Conservation (phyloP, 2,113 vertebrate species). For the Vireo altiloquus region DNA sequence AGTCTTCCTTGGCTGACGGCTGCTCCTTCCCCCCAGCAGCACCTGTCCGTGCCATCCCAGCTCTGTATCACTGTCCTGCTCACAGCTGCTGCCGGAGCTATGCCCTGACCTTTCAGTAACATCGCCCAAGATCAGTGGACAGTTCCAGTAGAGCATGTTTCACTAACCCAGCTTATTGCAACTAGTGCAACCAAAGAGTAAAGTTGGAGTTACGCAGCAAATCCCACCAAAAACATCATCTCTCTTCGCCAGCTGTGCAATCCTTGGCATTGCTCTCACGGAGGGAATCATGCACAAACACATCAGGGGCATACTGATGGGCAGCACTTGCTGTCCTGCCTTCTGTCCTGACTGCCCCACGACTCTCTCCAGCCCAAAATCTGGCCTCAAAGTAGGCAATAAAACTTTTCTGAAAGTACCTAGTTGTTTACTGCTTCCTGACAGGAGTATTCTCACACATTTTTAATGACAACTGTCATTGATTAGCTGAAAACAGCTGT, state of each 20-base stretch:
- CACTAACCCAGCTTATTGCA: neutral
- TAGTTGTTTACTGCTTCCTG: neutral
- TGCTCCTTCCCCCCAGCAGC: neutral
- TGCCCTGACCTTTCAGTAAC: neutral
- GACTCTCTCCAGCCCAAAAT: neutral
- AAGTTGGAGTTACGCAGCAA: neutral
- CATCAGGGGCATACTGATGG: neutral
- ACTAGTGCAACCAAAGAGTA: neutral
- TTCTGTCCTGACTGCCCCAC: neutral
- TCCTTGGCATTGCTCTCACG: accelerated
- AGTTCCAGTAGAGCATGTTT: neutral
- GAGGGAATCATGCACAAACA: neutral
- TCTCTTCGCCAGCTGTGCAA: neutral
- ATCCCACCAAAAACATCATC: neutral
- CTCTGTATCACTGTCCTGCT: neutral
- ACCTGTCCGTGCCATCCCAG: accelerated
- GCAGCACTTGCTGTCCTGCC: neutral
- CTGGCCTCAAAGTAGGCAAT: neutral
- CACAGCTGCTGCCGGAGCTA: neutral
- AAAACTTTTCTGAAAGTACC: neutral
- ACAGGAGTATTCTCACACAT: neutral
- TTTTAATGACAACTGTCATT: neutral
- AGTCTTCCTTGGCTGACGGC: accelerated
- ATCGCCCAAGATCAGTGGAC: neutral
- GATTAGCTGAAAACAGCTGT: neutral